Evolutionary conservation across 1,140 invertebrate genomes (phyloP), one percentile per base, ranked within the genome.

Genomic region (Leptinotarsa undecemlineata): DNA sequence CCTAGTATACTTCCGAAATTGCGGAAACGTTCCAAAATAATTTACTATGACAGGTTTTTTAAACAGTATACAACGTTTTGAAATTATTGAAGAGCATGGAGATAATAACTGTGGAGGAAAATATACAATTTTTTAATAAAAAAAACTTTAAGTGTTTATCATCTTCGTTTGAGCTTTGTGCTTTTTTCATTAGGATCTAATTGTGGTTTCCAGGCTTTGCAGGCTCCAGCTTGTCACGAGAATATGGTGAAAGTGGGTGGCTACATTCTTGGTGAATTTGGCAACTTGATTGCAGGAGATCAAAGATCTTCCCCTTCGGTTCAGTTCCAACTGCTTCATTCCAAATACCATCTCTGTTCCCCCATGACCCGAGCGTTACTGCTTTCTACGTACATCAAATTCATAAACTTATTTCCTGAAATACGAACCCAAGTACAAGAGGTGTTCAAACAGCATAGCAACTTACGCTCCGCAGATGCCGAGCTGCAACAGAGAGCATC

Each of bases 191-290:
- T 2, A 33, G 6, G 26, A 42, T 42, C 8, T 42, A 42, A 11
- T 42, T 42, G 33, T 42, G 6, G 33, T 42, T 57, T 57, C n/a
- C 51, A 94, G 91, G 95, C 98, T 76, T 86, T 99, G 66, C 97
- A 99, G 90, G 97, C 97, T 62, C 96, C 97, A 33, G 97, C 98
- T 67, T 99, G 98, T 85, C 98, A 99, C 87, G 98, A 99, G 88
- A 99, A 99, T 86, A 99, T 99, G 98, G 98, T 99, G 0, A 99
- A 99, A 91, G 98, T 99, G 63, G 98, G 98, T 70, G 98, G 98
- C 33, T 99, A 99, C 81, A 99, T 99, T 81, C 89, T 99, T 61
- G 98, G 98, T 72, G 98, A 99, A 88, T 99, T 99, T 89, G 98
- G 98, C 42, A 99, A 99, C 88, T 89, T 99, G 23, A 99, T 99